Percentiles rank a stretch among this genome's conserved stretches.
Conservation (phyloP, 1,140 invertebrate genomes). For the Fopius arisanus region DNA sequence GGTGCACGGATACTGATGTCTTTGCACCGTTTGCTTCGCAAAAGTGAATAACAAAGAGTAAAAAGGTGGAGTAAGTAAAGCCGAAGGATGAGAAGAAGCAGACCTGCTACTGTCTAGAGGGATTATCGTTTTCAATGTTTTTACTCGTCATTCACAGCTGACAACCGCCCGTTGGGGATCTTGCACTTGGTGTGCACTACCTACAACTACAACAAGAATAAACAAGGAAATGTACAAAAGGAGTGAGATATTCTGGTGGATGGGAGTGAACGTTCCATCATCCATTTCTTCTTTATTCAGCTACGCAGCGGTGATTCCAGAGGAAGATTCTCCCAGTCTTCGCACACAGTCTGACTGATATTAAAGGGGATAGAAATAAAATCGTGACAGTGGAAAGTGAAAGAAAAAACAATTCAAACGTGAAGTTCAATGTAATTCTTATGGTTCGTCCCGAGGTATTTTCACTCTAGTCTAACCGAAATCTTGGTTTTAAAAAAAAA, state of each 20-base stretch:
- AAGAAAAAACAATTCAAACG: no score
- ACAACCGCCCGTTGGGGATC: not conserved
- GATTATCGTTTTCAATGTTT: not conserved
- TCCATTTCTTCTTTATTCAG: not conserved
- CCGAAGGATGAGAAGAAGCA: not conserved
- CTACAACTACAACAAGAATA: not conserved
- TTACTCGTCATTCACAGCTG: not conserved
- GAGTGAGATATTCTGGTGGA: not conserved
- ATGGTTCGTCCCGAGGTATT: no score
- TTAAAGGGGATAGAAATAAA: no score
- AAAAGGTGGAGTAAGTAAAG: not conserved
- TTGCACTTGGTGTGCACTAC: not conserved
- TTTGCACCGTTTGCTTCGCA: not conserved
- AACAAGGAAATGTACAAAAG: not conserved
- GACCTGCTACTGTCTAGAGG: not conserved
- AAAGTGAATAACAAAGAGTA: not conserved
- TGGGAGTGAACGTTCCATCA: not conserved
- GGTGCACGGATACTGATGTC: no score
- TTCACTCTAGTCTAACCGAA: no score
- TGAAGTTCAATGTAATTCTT: no score
- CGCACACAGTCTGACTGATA: no score
- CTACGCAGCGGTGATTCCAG: not conserved
- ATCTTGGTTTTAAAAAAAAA: no score
- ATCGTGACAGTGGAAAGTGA: no score
- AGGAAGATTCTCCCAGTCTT: not conserved